Base-by-base conservation (phyloP, 2,113 vertebrate genomes). In the Scortum barcoo region DNA sequence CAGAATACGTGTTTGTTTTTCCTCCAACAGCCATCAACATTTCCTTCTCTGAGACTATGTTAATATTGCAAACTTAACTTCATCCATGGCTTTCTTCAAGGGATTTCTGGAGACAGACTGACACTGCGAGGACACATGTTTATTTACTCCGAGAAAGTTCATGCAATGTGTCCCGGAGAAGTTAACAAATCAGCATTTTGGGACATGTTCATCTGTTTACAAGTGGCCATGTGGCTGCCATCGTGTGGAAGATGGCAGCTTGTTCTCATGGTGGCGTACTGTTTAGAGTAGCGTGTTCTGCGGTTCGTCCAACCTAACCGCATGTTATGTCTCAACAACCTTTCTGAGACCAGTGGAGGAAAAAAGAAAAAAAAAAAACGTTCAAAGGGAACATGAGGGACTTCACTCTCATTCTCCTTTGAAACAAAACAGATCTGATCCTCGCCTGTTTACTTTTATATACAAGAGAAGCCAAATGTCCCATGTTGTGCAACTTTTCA, bases 321-420 rank as follows among this genome's bases (percentile, higher is more conserved):
- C 89, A 89, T 89, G 86, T 92, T 89, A 81, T 88, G 91, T 89
- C 84, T 92, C 86, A 76, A 57, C 65, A 83, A 91, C 71, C 80
- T 83, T 81, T 83, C 72, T 72, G 69, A 80, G 67, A 84, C 74
- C 74, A 76, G 48, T 4, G 13, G 42, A 68, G 26, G 22, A 1
- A 14, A 0, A 50, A 30, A 0, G 42, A 30, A 28, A 67, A 72
- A 84, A 62, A 50, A 40, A 50, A 42, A 72, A 42, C 3, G 6
- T 80, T 85, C 68, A 87, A 86, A 80, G 60, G 50, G 51, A 78
- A 69, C 72, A 54, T 4, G 26, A n/a, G 1, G 33, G 33, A 75
- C 48, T 72, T 70, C 54, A 33, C 24, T 83, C 36, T 78, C 20
- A 1, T 67, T 84, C 16, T 72, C 30, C 16, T 72, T 53, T 58